These are phyloP conservation scores for Xestoiulus laeticollis DNA, from an alignment of 2,888 invertebrate species.

Conservation along the genomic window DNA sequence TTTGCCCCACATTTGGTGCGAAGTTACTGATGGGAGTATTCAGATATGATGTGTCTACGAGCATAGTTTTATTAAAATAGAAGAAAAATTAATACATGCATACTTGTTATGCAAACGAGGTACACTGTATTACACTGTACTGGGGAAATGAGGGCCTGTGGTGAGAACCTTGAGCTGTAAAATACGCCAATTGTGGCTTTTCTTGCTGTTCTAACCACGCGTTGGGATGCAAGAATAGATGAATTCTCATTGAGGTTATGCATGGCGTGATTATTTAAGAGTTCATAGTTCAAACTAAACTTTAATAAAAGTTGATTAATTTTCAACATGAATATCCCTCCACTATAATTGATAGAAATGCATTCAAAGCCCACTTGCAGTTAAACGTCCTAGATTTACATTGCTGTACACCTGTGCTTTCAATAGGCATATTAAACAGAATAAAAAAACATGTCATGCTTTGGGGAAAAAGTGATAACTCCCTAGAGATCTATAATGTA, in stretches of 20 bases:
- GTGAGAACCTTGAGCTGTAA: background rate
- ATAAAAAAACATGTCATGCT: background rate
- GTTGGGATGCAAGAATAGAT: background rate
- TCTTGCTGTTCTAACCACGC: background rate
- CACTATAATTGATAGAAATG: background rate
- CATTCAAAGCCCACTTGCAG: background rate
- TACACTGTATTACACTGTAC: background rate
- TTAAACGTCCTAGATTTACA: background rate
- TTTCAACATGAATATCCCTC: background rate
- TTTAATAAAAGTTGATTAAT: background rate
- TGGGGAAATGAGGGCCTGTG: background rate
- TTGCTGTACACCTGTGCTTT: background rate
- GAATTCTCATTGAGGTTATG: constrained; percentile 2
- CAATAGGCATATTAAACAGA: background rate
- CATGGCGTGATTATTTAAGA: constrained; percentile 1
- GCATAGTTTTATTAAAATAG: background rate
- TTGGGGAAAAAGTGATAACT: background rate
- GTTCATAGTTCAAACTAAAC: background rate
- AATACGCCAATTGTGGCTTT: background rate
- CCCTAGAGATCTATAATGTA: background rate
- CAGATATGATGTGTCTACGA: background rate
- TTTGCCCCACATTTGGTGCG: constrained; percentile 8
- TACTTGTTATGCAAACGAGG: background rate
- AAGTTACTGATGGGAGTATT: constrained; percentile 6
- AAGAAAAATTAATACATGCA: background rate